Base-by-base conservation (phyloP, 2,113 vertebrate species). In the Apeltes quadracus region DNA sequence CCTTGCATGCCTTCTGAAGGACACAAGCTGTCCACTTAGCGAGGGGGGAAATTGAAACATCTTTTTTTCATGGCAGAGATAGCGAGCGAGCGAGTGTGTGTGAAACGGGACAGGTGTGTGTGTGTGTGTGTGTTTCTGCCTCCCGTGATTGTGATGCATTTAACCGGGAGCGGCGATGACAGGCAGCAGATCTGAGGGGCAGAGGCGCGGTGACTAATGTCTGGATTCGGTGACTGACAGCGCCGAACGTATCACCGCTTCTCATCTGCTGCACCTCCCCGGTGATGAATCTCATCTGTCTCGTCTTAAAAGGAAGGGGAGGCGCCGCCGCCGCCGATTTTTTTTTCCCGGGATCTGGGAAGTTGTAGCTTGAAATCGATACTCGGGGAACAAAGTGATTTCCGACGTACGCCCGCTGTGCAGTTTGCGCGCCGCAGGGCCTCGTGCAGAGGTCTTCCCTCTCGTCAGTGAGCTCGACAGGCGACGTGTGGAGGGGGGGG, bases 1-100 rank as follows among this genome's bases (percentile, higher is more conserved):
- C n/a, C 72, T 70, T 56, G 76, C 76, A 27, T 25, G 69, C 82
- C 69, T 66, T 74, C 79, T 84, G 90, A 92, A 90, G 90, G 89
- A 89, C 90, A 66, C 57, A 58, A 86, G 83, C 85, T 88, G 89
- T 90, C 88, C 88, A 85, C 83, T 88, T 89, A 90, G 85, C 72
- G 23, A 25, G 38, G 82, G 70, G 57, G 77, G 85, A 87, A 90
- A 90, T 89, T 91, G 89, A 87, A 87, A 92, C 89, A 89, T 90
- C 84, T 90, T 79, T 79, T 86, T 87, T 92, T 87, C 78, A 71
- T 80, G 79, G 81, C 58, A 71, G 73, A 34, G 84, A 79, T 53
- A 13, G 25, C 46, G 75, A 14, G 50, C 14, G 72, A 9, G 43
- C 16, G 69, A 29, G 72, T 16, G 53, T 29, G 76, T 70, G 72